phyloP scores from a whole-genome alignment of 2,113 vertebrate genomes.

The Melanotaenia duboulayi region DNA sequence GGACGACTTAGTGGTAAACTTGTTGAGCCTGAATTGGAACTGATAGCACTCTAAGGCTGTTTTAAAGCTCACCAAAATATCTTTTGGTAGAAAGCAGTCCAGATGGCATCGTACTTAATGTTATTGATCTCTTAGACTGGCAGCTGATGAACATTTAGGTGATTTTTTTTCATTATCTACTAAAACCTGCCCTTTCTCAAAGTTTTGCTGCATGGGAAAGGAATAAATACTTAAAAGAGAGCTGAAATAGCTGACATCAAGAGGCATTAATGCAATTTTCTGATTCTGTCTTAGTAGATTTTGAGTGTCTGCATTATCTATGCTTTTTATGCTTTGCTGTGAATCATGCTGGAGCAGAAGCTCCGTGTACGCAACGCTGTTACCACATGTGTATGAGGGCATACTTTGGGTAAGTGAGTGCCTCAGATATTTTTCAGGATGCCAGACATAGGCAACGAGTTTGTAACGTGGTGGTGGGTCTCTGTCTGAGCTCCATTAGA shows the following conservation, averaged over 20 bases:
- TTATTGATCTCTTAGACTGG: conserved; percentile 10
- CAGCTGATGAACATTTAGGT: neutral
- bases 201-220: conserved; percentile 26
- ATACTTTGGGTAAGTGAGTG: conserved; percentile 72
- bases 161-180: neutral
- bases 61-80: conserved; percentile 26
- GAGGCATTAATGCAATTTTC: conserved; percentile 58
- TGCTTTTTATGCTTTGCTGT: conserved; percentile 46
- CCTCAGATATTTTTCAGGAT: conserved; percentile 80
- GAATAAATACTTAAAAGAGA: conserved; percentile 60
- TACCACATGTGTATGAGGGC: conserved; percentile 66
- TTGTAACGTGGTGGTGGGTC: conserved; percentile 63
- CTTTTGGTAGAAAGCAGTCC: conserved; percentile 1
- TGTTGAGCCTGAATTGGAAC: conserved; percentile 44
- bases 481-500: conserved; percentile 58
- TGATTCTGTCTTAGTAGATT: conserved; percentile 68
- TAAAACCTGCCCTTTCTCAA: conserved; percentile 16
- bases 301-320: neutral
- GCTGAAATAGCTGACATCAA: conserved; percentile 45
- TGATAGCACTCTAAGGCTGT: conserved; percentile 37
- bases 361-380: conserved; percentile 49
- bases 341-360: conserved; percentile 39
- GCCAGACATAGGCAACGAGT: conserved; percentile 74
- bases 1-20: conserved; percentile 60
- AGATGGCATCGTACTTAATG: conserved; percentile 25